Percentiles rank a stretch among this genome's conserved stretches.
Conservation (phyloP, 1,140 invertebrate species). For the Drosophila guanche region DNA sequence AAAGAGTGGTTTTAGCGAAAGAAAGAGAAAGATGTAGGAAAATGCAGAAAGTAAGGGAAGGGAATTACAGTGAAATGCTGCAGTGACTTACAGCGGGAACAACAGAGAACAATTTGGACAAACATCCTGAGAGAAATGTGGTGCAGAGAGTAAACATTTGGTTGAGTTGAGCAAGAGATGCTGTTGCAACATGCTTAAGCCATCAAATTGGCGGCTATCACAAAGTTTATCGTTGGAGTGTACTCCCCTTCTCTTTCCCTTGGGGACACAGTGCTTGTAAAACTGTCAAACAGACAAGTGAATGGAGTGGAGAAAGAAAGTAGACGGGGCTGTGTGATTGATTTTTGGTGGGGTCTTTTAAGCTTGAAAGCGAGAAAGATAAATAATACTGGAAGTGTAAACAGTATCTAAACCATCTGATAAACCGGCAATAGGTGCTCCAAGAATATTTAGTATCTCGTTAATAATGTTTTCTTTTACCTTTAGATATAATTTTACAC, state of each 20-base stretch:
- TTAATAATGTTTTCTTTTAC: neutral
- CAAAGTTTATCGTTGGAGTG: slow-evolving; percentile 32
- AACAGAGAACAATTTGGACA: neutral
- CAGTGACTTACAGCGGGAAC: too few species aligned
- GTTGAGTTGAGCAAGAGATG: slow-evolving; percentile 19
- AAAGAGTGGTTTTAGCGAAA: too few species aligned
- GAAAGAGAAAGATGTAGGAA: too few species aligned
- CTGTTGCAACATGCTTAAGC: slow-evolving; percentile 52
- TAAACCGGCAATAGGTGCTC: too few species aligned
- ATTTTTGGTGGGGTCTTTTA: neutral
- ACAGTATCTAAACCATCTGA: too few species aligned
- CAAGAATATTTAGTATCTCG: too few species aligned
- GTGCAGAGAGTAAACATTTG: slow-evolving; percentile 25
- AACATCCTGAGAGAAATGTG: neutral
- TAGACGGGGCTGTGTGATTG: slow-evolving; percentile 2
- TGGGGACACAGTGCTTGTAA: slow-evolving; percentile 6
- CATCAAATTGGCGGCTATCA: slow-evolving; percentile 45
- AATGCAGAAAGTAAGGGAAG: too few species aligned
- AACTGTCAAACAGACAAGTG: slow-evolving; percentile 58
- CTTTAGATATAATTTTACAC: neutral
- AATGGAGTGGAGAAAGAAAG: slow-evolving; percentile 14
- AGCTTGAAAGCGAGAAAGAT: too few species aligned
- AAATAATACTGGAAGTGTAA: too few species aligned
- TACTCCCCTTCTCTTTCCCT: neutral
- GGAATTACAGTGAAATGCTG: too few species aligned